Percentiles rank a stretch among this genome's conserved stretches.
phyloP scores from a whole-genome alignment of 2,113 vertebrate genomes.

The Morphnarchus princeps region DNA sequence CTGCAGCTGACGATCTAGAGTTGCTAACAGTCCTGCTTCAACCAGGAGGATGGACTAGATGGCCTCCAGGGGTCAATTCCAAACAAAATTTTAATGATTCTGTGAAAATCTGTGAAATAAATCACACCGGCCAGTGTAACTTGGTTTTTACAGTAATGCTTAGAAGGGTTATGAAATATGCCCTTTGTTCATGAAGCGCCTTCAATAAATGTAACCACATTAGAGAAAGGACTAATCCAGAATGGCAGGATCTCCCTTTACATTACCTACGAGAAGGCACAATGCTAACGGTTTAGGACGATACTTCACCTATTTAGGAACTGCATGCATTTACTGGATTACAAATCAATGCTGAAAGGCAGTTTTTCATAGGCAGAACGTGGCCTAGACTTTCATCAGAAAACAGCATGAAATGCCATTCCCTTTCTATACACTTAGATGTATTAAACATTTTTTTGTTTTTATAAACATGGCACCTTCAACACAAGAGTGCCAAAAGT shows the following conservation, averaged over 20 bases:
- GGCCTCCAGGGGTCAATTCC: background rate
- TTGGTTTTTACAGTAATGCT: background rate
- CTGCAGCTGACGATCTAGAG: background rate
- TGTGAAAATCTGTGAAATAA: background rate
- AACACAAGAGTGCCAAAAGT: background rate
- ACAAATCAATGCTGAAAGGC: background rate
- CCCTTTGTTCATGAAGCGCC: background rate
- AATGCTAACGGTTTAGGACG: background rate
- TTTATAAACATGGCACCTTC: background rate
- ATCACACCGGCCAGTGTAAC: background rate
- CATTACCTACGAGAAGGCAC: background rate
- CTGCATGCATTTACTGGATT: background rate
- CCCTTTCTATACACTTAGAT: background rate
- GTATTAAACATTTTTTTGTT: background rate
- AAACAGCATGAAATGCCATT: background rate
- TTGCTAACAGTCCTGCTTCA: background rate
- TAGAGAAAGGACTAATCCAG: background rate
- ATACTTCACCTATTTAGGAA: background rate
- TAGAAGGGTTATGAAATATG: background rate
- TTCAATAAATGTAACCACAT: background rate
- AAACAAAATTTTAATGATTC: background rate
- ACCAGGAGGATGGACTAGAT: background rate
- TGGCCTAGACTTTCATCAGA: background rate
- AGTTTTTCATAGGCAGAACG: background rate
- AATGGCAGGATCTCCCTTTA: background rate